Conservation (phyloP, 2,797 vertebrate genomes). For the Phaenicophaeus curvirostris region DNA sequence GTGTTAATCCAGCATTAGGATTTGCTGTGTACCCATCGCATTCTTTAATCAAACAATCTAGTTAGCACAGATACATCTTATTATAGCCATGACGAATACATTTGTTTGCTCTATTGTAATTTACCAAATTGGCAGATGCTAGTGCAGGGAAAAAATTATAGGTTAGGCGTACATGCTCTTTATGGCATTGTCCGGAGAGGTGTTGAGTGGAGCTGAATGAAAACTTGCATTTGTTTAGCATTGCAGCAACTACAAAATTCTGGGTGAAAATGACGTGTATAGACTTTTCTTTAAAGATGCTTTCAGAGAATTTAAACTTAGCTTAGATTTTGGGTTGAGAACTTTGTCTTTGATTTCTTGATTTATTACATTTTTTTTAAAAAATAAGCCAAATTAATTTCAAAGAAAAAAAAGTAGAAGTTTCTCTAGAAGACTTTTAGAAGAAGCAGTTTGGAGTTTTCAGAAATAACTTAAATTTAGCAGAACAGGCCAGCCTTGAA, state of each 20-base stretch:
- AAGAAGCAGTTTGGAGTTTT: background rate
- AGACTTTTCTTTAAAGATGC: background rate
- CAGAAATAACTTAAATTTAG: background rate
- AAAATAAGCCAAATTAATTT: background rate
- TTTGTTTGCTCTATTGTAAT: background rate
- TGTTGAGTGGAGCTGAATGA: background rate
- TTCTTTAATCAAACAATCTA: background rate
- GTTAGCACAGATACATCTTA: background rate
- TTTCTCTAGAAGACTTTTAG: background rate
- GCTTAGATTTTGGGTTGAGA: background rate
- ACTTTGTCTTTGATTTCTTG: background rate
- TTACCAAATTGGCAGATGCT: background rate
- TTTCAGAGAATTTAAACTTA: background rate
- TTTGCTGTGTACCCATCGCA: background rate
- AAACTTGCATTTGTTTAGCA: background rate
- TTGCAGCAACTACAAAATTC: background rate
- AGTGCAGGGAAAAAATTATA: background rate
- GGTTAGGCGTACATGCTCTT: background rate
- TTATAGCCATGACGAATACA: background rate
- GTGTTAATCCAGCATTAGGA: background rate
- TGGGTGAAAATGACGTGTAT: background rate
- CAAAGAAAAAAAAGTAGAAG: background rate
- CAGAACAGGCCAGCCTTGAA: background rate
- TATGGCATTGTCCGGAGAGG: background rate
- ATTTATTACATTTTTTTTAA: background rate